A percentile compares a stretch with the other conserved stretches of the same genome.
Evolutionary conservation across 2,113 vertebrate species (phyloP).

Genomic region (Pollachius pollachius): DNA sequence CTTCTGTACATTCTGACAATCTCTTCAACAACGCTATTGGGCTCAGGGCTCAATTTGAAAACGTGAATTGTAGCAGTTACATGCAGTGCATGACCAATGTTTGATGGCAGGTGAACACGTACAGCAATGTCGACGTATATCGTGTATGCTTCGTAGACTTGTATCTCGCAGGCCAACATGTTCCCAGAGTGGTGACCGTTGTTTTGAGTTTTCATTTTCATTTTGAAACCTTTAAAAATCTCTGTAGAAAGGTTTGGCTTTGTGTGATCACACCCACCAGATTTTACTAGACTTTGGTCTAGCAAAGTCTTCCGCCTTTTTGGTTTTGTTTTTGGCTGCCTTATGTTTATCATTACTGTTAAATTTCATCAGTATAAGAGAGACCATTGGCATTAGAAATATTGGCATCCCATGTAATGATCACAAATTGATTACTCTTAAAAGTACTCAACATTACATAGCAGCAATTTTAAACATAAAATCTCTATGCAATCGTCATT

Average conservation of each 20-base stretch:
- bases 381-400: constrained; percentile 37
- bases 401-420: constrained; percentile 18
- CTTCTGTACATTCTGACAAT: constrained; percentile 36
- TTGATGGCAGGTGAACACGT: constrained; percentile 25
- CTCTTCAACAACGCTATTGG: constrained; percentile 29
- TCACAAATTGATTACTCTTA: too few species aligned
- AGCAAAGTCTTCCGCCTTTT: constrained; percentile 27
- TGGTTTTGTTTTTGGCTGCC: constrained; percentile 58
- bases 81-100: constrained; percentile 36
- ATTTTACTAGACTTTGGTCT: constrained; percentile 28
- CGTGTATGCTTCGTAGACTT: neutral
- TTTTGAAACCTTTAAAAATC: neutral
- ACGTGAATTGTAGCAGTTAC: constrained; percentile 32
- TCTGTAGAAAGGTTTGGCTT: constrained; percentile 1
- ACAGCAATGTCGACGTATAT: constrained; percentile 9
- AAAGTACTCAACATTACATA: too few species aligned
- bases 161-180: constrained; percentile 16
- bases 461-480: too few species aligned
- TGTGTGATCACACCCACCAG: constrained; percentile 26
- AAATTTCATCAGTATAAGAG: constrained; percentile 23
- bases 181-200: constrained; percentile 24
- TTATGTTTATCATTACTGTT: constrained; percentile 60
- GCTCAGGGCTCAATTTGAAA: constrained; percentile 27
- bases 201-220: constrained; percentile 29
- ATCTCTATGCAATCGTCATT: too few species aligned